Base-by-base conservation (phyloP, 2,888 invertebrate species). In the Noctuana brunneofusca region DNA sequence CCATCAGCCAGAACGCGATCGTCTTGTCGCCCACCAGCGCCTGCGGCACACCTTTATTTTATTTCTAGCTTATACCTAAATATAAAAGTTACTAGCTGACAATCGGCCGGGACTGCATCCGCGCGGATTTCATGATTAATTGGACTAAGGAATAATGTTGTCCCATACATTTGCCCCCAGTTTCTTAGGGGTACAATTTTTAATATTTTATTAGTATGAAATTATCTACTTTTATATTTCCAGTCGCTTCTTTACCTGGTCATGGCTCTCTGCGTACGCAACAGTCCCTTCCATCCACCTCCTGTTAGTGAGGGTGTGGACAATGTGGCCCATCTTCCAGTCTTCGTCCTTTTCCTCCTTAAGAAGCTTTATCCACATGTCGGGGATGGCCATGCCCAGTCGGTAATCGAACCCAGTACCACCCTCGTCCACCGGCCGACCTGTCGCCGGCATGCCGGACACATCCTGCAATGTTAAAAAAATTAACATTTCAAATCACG, bases 1-100 rank as follows among this genome's bases (percentile, higher is more conserved):
- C 99, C 99, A 99, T 99, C 70, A 99, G 87, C 99, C 99, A 99
- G 91, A 99, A 99, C 0, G 99, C 99, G 46, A 99, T 94, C 0
- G 99, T 99, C 86, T 99, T 99, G 86, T 99, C 99, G 0, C 99
- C 99, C 0, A 99, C 99, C 43, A 99, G 90, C 8, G 99, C 98
- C 93, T 94, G 78, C 4, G 54, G 14, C 14, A 6, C 41, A 41
- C n/a, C 9, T 38, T 27, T 27, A 8, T n/a, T n/a, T n/a, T n/a
- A n/a, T n/a, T n/a, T n/a, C n/a, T n/a, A n/a, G n/a, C n/a, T n/a
- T n/a, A n/a, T n/a, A n/a, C n/a, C n/a, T n/a, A n/a, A n/a, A n/a
- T n/a, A n/a, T n/a, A n/a, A n/a, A n/a, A n/a, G n/a, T n/a, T n/a
- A n/a, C n/a, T n/a, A n/a, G n/a, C n/a, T n/a, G n/a, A n/a, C n/a